phyloP scores from a whole-genome alignment of 2,797 vertebrate genomes.

The Tadarida brasiliensis region DNA sequence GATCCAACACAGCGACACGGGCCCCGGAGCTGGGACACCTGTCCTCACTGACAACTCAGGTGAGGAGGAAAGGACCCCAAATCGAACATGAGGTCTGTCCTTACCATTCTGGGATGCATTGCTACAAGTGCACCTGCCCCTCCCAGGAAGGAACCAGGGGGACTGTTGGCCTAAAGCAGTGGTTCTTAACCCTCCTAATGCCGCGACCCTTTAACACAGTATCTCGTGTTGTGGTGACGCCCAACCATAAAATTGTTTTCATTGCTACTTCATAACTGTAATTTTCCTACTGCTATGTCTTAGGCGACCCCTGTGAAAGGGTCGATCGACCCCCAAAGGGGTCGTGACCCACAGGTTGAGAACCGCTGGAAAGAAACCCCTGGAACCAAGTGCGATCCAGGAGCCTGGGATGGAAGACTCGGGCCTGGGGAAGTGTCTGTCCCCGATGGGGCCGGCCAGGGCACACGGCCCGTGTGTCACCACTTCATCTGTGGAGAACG shows the following conservation, averaged over 20 bases:
- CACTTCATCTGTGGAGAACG: not conserved
- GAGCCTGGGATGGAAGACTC: accelerated
- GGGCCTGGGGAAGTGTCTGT: not conserved
- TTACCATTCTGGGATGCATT: not conserved
- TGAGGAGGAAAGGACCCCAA: not conserved
- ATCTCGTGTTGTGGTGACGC: too few species aligned
- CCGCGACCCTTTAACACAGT: too few species aligned
- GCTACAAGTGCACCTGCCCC: not conserved
- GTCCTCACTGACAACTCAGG: not conserved
- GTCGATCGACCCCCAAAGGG: too few species aligned
- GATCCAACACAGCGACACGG: accelerated
- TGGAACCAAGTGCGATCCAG: not conserved
- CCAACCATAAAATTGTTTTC: too few species aligned
- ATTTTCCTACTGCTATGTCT: too few species aligned
- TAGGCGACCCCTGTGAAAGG: too few species aligned
- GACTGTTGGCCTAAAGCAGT: too few species aligned
- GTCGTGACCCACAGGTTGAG: too few species aligned
- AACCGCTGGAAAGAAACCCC: not conserved
- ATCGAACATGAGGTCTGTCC: not conserved
- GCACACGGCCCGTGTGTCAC: not conserved
- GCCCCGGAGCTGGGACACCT: accelerated
- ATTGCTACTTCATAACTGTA: too few species aligned
- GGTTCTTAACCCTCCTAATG: too few species aligned
- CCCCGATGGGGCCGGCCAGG: accelerated
- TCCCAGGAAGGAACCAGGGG: not conserved